Conservation (phyloP, 1,140 invertebrate species). For the Thalassaphorura encarpata region DNA sequence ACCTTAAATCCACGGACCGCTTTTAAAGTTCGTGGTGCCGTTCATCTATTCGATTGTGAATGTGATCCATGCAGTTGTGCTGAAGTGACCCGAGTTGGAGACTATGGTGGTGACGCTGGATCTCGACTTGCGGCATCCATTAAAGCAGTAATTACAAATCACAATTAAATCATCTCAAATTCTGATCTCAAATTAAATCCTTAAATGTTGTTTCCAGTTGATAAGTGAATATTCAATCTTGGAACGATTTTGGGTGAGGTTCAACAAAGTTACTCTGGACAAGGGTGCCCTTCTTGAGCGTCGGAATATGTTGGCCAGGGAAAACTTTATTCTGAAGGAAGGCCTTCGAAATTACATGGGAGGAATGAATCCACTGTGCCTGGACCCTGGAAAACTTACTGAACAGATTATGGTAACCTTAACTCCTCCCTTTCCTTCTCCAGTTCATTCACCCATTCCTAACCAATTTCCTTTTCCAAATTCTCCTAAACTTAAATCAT, state of each 20-base stretch:
- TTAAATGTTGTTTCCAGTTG: constrained; percentile 13
- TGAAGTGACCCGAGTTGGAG: background rate
- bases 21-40: background rate
- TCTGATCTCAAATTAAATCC: too few relatives aligned
- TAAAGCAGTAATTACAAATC: background rate
- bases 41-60: constrained; percentile 15
- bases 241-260: constrained; percentile 28
- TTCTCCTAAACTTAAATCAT: too few relatives aligned
- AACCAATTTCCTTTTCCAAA: too few relatives aligned
- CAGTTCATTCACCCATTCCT: too few relatives aligned
- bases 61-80: constrained; percentile 15
- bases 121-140: too few relatives aligned
- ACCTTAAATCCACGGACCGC: background rate
- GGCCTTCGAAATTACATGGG: constrained; percentile 25
- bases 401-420: too few relatives aligned
- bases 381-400: too few relatives aligned
- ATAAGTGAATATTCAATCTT: constrained; percentile 19
- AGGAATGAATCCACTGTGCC: constrained; percentile 19
- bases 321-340: constrained; percentile 17
- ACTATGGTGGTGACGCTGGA: background rate
- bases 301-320: constrained; percentile 1
- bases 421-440: too few relatives aligned
- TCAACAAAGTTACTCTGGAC: constrained; percentile 21
- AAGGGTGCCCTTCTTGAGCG: background rate
- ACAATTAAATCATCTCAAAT: background rate